phyloP scores from a whole-genome alignment of 2,113 vertebrate species.

The Clarias gariepinus region DNA sequence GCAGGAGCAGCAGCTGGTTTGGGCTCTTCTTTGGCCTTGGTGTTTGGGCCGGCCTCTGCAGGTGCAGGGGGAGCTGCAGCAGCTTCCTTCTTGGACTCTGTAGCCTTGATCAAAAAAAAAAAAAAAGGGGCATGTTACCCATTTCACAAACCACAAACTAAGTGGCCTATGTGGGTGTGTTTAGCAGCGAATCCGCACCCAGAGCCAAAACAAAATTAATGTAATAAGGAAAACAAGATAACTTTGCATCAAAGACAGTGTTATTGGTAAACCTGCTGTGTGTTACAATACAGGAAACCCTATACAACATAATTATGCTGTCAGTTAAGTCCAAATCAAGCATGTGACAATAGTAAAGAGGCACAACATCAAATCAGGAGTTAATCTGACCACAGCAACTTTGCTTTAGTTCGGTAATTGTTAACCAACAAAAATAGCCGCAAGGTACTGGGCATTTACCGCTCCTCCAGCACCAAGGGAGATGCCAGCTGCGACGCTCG shows the following conservation, averaged over 20 bases:
- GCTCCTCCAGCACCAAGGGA: conserved; percentile 59
- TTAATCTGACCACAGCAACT: conserved; percentile 21
- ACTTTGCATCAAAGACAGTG: not conserved
- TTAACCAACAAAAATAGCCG: conserved; percentile 33
- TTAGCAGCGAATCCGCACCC: too few relatives aligned
- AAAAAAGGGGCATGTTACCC: not conserved
- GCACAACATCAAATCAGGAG: not conserved
- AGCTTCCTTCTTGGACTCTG: conserved; percentile 63
- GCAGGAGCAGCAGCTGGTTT: conserved; percentile 59
- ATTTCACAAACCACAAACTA: not conserved
- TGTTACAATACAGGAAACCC: not conserved
- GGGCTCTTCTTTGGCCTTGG: conserved; percentile 73
- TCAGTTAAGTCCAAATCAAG: not conserved
- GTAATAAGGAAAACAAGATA: conserved; percentile 6
- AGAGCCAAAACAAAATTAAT: not conserved
- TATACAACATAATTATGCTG: not conserved
- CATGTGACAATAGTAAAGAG: not conserved
- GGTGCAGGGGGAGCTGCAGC: conserved; percentile 52
- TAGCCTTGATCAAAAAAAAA: conserved; percentile 53
- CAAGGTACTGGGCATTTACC: conserved; percentile 53
- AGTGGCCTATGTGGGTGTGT: not conserved
- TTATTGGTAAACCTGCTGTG: not conserved
- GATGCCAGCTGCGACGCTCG: conserved; percentile 63
- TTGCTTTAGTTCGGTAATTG: conserved; percentile 16
- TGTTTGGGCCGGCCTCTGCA: conserved; percentile 59